Evolutionary conservation across 1,140 invertebrate genomes (phyloP).

Genomic region (Diorhabda elongata): DNA sequence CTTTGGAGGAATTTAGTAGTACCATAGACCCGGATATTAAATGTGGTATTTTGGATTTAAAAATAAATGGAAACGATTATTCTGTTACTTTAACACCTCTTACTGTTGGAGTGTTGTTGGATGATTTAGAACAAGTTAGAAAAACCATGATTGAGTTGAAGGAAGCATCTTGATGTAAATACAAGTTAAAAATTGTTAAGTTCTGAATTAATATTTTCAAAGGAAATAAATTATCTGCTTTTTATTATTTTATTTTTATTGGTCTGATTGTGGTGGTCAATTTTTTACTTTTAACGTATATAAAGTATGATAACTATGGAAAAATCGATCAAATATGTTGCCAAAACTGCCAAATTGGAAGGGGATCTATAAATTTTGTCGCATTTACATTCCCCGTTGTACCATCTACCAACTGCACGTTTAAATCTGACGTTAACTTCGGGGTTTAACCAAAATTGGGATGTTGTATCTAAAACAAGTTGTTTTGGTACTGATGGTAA

Average conservation of each 20-base stretch:
- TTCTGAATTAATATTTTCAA: too few species aligned
- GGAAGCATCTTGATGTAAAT: constrained; percentile 11
- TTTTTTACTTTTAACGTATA: too few species aligned
- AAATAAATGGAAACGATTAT: constrained; percentile 31
- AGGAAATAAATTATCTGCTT: too few species aligned
- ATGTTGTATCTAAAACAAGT: background rate
- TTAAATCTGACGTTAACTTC: background rate
- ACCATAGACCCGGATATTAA: constrained; percentile 29
- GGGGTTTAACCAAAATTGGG: background rate
- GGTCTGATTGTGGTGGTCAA: too few species aligned
- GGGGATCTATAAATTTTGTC: constrained; percentile 5
- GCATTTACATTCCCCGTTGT: constrained; percentile 17
- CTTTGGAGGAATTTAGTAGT: constrained; percentile 30
- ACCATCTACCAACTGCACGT: constrained; percentile 11
- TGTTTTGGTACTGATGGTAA: too few species aligned
- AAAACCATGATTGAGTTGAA: constrained; percentile 38
- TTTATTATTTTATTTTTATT: too few species aligned
- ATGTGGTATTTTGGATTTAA: constrained; percentile 36
- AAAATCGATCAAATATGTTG: too few species aligned
- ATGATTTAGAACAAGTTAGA: constrained; percentile 36
- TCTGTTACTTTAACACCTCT: constrained; percentile 33
- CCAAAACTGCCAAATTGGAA: background rate
- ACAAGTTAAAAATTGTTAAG: too few species aligned
- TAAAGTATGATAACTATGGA: too few species aligned
- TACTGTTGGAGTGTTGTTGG: constrained; percentile 36